Percentiles rank a stretch among this genome's conserved stretches.
These are phyloP conservation scores for Xanthorhoe spadicearia DNA, from an alignment of 2,888 invertebrate species.

Conservation along the genomic window DNA sequence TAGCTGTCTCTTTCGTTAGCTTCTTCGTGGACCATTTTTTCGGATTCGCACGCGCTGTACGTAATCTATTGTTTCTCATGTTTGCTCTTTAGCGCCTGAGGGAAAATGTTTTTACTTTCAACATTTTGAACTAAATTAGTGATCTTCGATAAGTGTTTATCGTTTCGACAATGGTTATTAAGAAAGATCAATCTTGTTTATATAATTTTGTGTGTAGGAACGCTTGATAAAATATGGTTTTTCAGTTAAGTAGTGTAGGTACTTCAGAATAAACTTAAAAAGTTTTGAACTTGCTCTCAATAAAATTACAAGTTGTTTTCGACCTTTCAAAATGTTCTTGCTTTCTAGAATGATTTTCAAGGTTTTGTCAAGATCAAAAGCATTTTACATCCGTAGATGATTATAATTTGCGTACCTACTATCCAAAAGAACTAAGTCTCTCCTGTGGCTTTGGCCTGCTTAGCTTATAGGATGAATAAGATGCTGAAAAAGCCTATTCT, in stretches of 20 bases:
- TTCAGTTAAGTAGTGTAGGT: neutral
- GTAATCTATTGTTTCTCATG: constrained; percentile 74
- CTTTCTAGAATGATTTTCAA: constrained; percentile 30
- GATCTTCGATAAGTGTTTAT: neutral
- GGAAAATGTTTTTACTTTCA: constrained; percentile 38
- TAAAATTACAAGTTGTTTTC: constrained; percentile 10
- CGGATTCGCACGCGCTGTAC: constrained; percentile 72
- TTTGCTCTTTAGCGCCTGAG: constrained; percentile 50
- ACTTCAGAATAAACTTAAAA: neutral
- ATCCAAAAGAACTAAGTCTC: no score
- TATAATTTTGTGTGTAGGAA: neutral
- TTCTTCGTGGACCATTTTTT: constrained; percentile 75
- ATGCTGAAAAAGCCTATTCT: no score
- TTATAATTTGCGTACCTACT: no score
- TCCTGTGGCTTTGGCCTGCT: no score
- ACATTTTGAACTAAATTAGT: constrained; percentile 17
- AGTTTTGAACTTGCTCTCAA: constrained; percentile 26
- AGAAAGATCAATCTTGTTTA: neutral
- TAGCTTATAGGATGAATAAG: no score
- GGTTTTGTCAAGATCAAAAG: constrained; percentile 10
- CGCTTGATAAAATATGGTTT: constrained; percentile 1
- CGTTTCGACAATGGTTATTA: neutral
- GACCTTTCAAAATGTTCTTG: constrained; percentile 13
- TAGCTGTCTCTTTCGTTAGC: constrained; percentile 63
- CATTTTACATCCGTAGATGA: neutral